A percentile compares a stretch with the other conserved stretches of the same genome.
Conservation (phyloP, 2,113 vertebrate genomes). For the Elgaria multicarinata region DNA sequence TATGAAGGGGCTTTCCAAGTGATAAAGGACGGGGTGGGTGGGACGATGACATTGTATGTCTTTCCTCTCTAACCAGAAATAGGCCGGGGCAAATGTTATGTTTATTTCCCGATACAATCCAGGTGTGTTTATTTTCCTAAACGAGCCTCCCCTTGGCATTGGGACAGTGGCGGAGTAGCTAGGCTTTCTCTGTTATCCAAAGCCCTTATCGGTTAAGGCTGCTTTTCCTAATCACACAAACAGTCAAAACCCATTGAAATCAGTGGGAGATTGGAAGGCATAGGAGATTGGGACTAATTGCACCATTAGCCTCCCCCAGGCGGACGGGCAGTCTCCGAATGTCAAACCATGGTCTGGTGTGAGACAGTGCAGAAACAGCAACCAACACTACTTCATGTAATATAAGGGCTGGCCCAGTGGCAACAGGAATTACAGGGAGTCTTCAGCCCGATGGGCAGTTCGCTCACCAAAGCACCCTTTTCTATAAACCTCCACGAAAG, state of each 20-base stretch:
- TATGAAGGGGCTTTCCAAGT: conserved; percentile 15
- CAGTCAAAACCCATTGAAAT: background rate
- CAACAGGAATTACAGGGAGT: background rate
- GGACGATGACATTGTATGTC: background rate
- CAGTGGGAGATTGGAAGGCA: background rate
- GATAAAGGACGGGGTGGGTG: background rate
- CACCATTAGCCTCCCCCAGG: background rate
- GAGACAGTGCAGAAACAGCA: background rate
- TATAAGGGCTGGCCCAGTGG: background rate
- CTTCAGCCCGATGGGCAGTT: background rate
- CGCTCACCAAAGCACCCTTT: background rate
- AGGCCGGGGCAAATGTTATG: background rate
- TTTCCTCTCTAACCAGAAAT: background rate
- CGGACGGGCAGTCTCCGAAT: background rate
- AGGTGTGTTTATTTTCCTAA: background rate
- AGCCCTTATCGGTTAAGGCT: background rate
- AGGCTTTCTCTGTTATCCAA: background rate
- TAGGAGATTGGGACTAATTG: background rate
- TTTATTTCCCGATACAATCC: background rate
- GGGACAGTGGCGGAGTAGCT: background rate
- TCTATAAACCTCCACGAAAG: background rate
- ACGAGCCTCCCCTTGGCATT: background rate
- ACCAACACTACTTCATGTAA: background rate
- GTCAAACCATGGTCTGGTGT: background rate
- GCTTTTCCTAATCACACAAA: background rate